phyloP scores from a whole-genome alignment of 1,140 invertebrate genomes.

The Drosophila sp. region DNA sequence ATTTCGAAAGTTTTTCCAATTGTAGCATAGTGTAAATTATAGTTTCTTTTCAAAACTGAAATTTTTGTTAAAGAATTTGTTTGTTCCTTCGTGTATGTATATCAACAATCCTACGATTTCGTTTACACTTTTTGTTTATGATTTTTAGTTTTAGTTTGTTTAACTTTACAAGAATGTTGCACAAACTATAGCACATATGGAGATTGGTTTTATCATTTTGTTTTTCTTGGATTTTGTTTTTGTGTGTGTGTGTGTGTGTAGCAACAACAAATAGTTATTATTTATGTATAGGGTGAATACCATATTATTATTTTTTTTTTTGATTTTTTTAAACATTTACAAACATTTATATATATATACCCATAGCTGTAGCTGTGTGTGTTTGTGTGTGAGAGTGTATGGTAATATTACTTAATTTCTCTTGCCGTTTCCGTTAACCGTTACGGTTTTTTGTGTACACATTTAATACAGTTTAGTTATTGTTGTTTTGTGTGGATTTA shows the following conservation, averaged over 20 bases:
- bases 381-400: conserved; percentile 45
- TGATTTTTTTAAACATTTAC: conserved; percentile 41
- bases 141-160: conserved; percentile 12
- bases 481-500: conserved; percentile 38
- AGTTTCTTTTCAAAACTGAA: neutral
- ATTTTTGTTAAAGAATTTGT: neutral
- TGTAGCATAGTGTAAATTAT: neutral
- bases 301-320: conserved; percentile 27
- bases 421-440: conserved; percentile 18
- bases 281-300: conserved; percentile 53
- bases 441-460: conserved; percentile 35
- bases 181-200: conserved; percentile 70
- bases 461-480: conserved; percentile 43
- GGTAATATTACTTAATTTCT: conserved; percentile 33
- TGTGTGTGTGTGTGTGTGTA: conserved; percentile 28
- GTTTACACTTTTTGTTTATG: neutral
- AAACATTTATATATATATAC: conserved; percentile 48
- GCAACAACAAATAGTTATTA: conserved; percentile 62
- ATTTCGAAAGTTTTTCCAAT: neutral
- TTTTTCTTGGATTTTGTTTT: conserved; percentile 25
- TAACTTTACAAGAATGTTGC: conserved; percentile 27
- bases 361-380: conserved; percentile 19
- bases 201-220: conserved; percentile 52
- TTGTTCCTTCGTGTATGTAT: no score
- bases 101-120: neutral